Base-by-base conservation (phyloP, 2,797 vertebrate species). In the Hybognathus amarus region DNA sequence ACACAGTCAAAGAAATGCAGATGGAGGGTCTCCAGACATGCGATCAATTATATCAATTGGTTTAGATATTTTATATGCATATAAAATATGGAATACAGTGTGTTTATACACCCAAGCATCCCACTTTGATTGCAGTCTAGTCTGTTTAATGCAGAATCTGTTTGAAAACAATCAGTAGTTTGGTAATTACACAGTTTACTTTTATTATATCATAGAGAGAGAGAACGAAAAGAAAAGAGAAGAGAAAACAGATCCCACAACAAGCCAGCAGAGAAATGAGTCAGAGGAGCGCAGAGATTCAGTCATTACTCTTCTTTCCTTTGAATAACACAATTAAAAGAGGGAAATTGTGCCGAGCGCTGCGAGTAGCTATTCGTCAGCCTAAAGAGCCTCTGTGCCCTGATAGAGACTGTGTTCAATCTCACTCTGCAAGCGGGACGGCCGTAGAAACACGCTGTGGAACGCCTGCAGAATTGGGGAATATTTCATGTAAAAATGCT, bases 401-500 rank as follows among this genome's bases (percentile, higher is more conserved):
- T 77, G 71, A 82, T 63, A 84, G 36, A 77, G 81, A 42, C 80
- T 67, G 33, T 42, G 74, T 67, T 66, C 61, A 52, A 82, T 82
- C 64, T 82, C 63, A 64, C 80, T 75, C 77, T 59, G 69, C 74
- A 82, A 76, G 79, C 82, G 77, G 42, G 22, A 42, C 67, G 7
- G 38, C 18, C 30, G 30, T 74, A 80, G 85, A 77, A 83, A 85
- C 82, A 78, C 82, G 61, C 85, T 68, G 80, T 30, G 68, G 75
- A 77, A 82, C 47, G 27, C 47, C 68, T 38, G 79, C 76, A 68
- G 85, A 77, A 85, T 77, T 61, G 67, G 67, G 82, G 85, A 61
- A 71, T 74, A 75, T 71, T 80, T 85, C 78, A 77, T 77, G 80
- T 79, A 56, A 82, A 81, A 81, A 73, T 67, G 79, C 83, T 85